Evolutionary conservation across 1,140 invertebrate species (phyloP), one percentile per base, ranked within the genome.

Genomic region (Magallana angulata): DNA sequence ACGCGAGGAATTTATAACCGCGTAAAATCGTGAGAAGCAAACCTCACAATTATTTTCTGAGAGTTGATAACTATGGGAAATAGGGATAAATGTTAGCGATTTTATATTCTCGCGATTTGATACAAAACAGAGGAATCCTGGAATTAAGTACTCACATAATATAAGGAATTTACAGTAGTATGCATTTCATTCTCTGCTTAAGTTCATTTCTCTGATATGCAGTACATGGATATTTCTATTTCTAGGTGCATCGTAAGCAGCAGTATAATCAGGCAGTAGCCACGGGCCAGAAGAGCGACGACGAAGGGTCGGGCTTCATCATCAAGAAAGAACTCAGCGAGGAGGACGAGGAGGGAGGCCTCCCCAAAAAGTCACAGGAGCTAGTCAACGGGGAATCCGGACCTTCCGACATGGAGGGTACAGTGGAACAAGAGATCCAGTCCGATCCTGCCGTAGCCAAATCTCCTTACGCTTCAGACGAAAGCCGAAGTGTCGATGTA

Each of bases 211-310:
- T 24, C 24, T 24, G 24, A 24, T 24, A 24, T 24, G 24, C 24
- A 24, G 11, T 62, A 12, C 60, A 12, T 62, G 14, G 60, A 14
- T 62, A n/a, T 62, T 12, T 62, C n/a, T 12, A 12, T 62, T 62
- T 48, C 6, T 12, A 76, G 68, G 68, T 76, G 4, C 68, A 76
- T 76, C 68, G 68, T 8, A 76, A 76, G 68, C 68, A 76, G 68
- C 68, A 76, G 68, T 76, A 30, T 8, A 76, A 30, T 76, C 68
- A 76, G 24, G 68, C 68, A 30, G 12, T 76, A 30, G 16, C 16
- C 18, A 11, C 36, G 68, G 24, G 68, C 36, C 1, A 76, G 24
- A 30, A 76, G 36, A 76, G 68, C 12, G 68, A 76, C 1, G 68
- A 76, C 11, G 68, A 30, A 76, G 18, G 12, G 14, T 36, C 24